Conservation (phyloP, 2,797 vertebrate genomes). For the Acrossocheilus fasciatus region DNA sequence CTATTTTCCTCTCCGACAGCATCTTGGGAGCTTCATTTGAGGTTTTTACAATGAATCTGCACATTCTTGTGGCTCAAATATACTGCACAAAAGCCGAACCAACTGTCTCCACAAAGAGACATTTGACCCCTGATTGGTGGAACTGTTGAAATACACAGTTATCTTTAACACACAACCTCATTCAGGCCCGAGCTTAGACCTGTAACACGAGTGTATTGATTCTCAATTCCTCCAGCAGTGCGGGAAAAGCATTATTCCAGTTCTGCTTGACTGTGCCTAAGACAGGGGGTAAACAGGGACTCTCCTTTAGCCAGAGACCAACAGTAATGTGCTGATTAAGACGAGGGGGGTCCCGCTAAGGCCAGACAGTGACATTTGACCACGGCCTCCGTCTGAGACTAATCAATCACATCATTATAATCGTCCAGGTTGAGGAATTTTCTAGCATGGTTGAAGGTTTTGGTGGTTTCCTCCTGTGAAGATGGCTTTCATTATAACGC, state of each 20-base stretch:
- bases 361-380: constrained; percentile 45
- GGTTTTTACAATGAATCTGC: constrained; percentile 28
- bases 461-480: constrained; percentile 19
- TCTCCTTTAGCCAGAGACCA: constrained; percentile 40
- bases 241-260: constrained; percentile 55
- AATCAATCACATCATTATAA: constrained; percentile 23
- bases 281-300: constrained; percentile 45
- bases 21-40: constrained; percentile 21
- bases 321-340: constrained; percentile 31
- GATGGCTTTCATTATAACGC: constrained; percentile 1
- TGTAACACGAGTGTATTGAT: constrained; percentile 58
- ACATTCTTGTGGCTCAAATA: constrained; percentile 8
- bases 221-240: constrained; percentile 45
- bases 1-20: constrained; percentile 13
- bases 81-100: background rate
- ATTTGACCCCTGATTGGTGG: constrained; percentile 16
- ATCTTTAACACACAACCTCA: constrained; percentile 49
- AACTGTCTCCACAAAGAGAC: constrained; percentile 21
- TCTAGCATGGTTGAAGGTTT: constrained; percentile 6
- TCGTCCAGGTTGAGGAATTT: constrained; percentile 20
- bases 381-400: constrained; percentile 17
- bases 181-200: constrained; percentile 47
- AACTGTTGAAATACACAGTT: constrained; percentile 18
- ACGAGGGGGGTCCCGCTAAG: constrained; percentile 46
- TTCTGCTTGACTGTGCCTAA: constrained; percentile 54